A percentile compares a stretch with the other conserved stretches of the same genome.
phyloP scores from a whole-genome alignment of 2,888 invertebrate genomes.

The Dynastes tityus region DNA sequence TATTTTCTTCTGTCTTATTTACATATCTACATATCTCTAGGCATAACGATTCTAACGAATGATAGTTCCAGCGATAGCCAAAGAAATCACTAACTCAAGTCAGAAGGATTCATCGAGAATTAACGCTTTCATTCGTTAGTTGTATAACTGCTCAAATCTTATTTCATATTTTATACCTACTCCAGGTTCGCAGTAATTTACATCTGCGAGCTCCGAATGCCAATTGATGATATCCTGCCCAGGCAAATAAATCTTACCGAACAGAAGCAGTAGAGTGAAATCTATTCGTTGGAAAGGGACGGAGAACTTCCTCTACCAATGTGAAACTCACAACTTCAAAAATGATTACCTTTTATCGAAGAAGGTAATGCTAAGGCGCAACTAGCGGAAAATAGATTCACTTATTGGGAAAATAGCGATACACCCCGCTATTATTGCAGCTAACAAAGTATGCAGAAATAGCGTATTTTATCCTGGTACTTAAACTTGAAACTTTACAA shows the following conservation, averaged over 20 bases:
- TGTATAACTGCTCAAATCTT: not conserved
- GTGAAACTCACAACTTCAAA: not conserved
- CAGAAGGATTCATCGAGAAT: no score
- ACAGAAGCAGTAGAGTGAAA: not conserved
- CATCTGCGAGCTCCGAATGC: not conserved
- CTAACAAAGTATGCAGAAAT: not conserved
- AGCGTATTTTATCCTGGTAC: not conserved
- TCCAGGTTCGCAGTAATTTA: not conserved
- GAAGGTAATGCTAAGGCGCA: no score
- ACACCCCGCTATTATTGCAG: no score
- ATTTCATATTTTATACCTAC: conserved; percentile 1
- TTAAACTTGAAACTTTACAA: no score
- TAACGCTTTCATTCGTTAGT: no score
- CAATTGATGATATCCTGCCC: conserved; percentile 7
- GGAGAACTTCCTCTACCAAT: not conserved
- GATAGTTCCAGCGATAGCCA: no score
- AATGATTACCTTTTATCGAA: not conserved
- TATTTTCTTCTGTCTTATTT: no score
- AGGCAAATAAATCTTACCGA: not conserved
- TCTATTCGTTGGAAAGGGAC: not conserved
- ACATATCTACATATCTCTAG: no score
- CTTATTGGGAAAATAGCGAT: no score
- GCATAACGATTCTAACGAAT: no score
- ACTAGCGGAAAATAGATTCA: no score
- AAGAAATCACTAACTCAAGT: no score